Evolutionary conservation across 2,888 invertebrate genomes (phyloP), one percentile per base, ranked within the genome.

Genomic region (Netelia inedita): DNA sequence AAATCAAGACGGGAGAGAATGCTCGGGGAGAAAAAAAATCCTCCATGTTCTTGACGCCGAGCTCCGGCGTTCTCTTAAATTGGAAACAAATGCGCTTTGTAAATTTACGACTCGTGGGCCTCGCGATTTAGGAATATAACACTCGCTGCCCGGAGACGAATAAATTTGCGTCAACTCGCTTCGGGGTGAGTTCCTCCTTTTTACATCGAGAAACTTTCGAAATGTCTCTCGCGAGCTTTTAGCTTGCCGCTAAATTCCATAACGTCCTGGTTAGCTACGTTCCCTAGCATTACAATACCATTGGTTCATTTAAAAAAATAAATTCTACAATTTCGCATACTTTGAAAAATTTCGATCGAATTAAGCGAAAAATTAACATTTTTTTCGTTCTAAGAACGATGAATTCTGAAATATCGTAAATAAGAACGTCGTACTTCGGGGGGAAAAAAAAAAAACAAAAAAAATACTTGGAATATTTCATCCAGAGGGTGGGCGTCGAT

Each of bases 71-170:
- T 80, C 87, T 88, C 89, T 91, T 92, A 91, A 92, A 91, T 91
- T 89, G 89, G 90, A 89, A 91, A 91, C 91, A 89, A 91, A 89
- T 90, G 90, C 89, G 87, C 75, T 78, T 80, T 75, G 28, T 53
- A 87, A 88, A 91, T 91, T 91, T 91, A 91, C 89, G 89, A 88
- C 88, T 80, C 35, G 83, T 85, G 85, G 85, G 28, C 28, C 53
- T 21, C 6, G 65, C 91, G 87, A 89, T 90, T 89, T 88, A 86
- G 88, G 86, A 86, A 74, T 14, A 41, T 53, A 85, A 87, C 87
- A 86, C 88, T 88, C 46, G 59, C 75, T 61, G 46, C 5, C 65
- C 50, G 35, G 72, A 76, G 83, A 80, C 75, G 59, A 79, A 83
- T 83, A 83, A 83, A 83, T 83, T 80, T 57, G 75, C 66, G 75